Evolutionary conservation across 92 coral and sea anemone species (phyloP), one percentile per base, ranked within the genome.

Genomic region (Plumapathes pennacea): DNA sequence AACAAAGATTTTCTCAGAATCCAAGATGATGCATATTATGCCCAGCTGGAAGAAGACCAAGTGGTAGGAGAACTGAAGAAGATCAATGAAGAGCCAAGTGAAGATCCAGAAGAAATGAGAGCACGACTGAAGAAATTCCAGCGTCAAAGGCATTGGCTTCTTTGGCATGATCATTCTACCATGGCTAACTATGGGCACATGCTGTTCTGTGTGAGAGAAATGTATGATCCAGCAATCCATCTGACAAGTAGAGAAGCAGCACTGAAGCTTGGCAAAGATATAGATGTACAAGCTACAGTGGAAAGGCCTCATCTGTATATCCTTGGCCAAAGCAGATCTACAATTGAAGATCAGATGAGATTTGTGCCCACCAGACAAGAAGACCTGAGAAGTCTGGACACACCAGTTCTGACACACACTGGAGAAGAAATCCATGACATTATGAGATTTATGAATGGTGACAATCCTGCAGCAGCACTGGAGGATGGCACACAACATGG

Each of bases 11-110:
- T 63, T 11, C 55, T 63, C 3, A 20, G 38, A 23, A 32, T 53
- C 45, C 49, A 50, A 17, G 45, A 41, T 28, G 55, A 40, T 18
- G 40, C 11, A 14, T 72, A 38, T 41, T 72, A 74, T 31, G 52
- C 43, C 47, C 23, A 48, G 52, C 48, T 56, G 15, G 34, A 51
- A 41, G 38, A 47, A 46, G 67, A 56, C 9, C 43, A 74, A 18
- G 32, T 64, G 13, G 23, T 21, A 10, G 25, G 17, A 34, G 80
- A 72, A 22, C 71, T 72, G 19, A 8, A 61, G 21, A 64, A 45
- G 44, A 72, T 72, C 32, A 46, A 72, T 62, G 80, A 62, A 45
- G 57, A 64, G 22, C 18, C 50, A 7, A 44, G 47, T 56, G 62
- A 56, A 12, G 28, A 63, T 20, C 19, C 45, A 14, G 61, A 62